Conservation (phyloP, 2,797 vertebrate genomes). For the Craterocephalus amniculus region DNA sequence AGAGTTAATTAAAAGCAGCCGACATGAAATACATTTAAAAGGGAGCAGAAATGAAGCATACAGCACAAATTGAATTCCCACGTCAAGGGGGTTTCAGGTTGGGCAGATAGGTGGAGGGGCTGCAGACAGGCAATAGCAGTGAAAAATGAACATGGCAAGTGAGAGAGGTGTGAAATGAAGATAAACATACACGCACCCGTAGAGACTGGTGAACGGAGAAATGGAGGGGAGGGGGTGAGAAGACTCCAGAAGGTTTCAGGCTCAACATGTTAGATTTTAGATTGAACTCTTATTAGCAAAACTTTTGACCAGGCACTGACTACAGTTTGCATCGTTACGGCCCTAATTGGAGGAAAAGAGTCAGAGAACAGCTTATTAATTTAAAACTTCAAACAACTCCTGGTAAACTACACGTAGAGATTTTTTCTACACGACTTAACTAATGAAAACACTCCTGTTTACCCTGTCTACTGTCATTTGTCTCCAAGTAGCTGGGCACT, state of each 20-base stretch:
- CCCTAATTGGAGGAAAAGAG: background rate
- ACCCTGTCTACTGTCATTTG: background rate
- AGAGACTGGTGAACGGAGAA: constrained; percentile 31
- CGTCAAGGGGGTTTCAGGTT: constrained; percentile 82
- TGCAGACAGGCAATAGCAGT: constrained; percentile 46
- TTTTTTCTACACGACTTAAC: background rate
- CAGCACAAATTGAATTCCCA: constrained; percentile 93
- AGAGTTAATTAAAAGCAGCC: constrained; percentile 97
- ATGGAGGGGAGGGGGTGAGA: constrained; percentile 25
- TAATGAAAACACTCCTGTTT: background rate
- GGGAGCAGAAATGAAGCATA: constrained; percentile 93
- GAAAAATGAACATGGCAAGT: constrained; percentile 86
- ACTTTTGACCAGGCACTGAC: constrained; percentile 13
- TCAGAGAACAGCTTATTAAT: constrained; percentile 1
- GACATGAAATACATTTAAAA: constrained; percentile 97
- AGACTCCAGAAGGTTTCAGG: constrained; percentile 66
- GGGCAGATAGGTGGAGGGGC: constrained; percentile 45
- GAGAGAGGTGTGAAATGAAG: constrained; percentile 66
- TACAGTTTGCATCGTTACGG: constrained; percentile 5
- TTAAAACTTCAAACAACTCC: constrained; percentile 3
- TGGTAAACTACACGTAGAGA: background rate
- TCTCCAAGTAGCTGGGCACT: background rate
- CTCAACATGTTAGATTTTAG: constrained; percentile 51
- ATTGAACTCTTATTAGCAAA: constrained; percentile 4
- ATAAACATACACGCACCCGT: constrained; percentile 46